Conservation (phyloP, 2,888 invertebrate genomes). For the Hirudinaria manillensis region DNA sequence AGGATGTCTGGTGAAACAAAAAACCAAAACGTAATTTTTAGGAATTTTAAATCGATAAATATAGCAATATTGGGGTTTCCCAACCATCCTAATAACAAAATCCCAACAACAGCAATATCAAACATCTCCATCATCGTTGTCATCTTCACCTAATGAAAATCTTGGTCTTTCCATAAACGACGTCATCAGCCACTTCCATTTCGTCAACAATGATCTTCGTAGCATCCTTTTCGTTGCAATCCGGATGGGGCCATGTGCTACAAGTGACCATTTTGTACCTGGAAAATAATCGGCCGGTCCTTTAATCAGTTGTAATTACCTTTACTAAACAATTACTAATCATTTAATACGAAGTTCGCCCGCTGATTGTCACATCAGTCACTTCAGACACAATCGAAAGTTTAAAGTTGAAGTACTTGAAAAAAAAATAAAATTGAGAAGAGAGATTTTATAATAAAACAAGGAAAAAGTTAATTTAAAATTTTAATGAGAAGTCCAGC, state of each 20-base stretch:
- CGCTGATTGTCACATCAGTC: too few relatives aligned
- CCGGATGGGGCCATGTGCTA: conserved; percentile 93
- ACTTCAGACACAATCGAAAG: too few relatives aligned
- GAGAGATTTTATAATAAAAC: too few relatives aligned
- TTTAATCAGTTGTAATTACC: too few relatives aligned
- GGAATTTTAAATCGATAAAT: conserved; percentile 83
- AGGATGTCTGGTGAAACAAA: conserved; percentile 62
- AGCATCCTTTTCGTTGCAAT: conserved; percentile 71
- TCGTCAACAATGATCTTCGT: conserved; percentile 69
- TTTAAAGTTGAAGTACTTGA: too few relatives aligned
- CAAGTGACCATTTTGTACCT: conserved; percentile 92
- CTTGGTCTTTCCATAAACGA: conserved; percentile 90
- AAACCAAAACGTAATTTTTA: conserved; percentile 78
- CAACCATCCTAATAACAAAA: conserved; percentile 61
- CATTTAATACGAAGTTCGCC: too few relatives aligned
- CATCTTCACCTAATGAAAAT: conserved; percentile 77
- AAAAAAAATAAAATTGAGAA: too few relatives aligned
- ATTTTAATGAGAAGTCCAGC: too few relatives aligned
- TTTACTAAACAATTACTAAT: too few relatives aligned
- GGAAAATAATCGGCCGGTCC: conserved; percentile 43
- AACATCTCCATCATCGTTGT: conserved; percentile 63
- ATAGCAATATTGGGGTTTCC: too few relatives aligned
- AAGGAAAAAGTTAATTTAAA: too few relatives aligned
- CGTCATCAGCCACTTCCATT: conserved; percentile 71
- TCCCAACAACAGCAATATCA: background rate